Evolutionary conservation across 2,888 invertebrate genomes (phyloP).

Genomic region (Acronicta aceris): DNA sequence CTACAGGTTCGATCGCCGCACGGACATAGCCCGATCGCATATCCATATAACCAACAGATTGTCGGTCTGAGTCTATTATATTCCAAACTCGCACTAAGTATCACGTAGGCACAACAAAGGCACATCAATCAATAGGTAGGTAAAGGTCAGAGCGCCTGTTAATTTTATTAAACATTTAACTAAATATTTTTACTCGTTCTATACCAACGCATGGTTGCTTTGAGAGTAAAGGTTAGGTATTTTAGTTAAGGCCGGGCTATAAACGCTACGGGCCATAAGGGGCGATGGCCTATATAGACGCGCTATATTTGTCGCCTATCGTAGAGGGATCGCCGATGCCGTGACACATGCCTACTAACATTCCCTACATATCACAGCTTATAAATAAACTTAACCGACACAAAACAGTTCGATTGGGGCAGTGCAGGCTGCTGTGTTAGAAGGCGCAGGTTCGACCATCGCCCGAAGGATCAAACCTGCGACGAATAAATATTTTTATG

Average conservation of each 20-base stretch:
- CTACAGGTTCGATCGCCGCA: too few relatives aligned
- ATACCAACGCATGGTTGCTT: slow-evolving; percentile 22
- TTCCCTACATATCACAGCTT: slow-evolving; percentile 46
- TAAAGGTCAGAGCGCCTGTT: slow-evolving; percentile 34
- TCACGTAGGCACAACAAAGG: slow-evolving; percentile 2
- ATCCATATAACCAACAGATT: too few relatives aligned
- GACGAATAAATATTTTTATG: too few relatives aligned
- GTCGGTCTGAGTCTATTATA: too few relatives aligned
- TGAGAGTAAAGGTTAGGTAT: slow-evolving; percentile 56
- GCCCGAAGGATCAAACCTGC: too few relatives aligned
- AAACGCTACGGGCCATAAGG: slow-evolving; percentile 59
- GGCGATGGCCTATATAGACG: slow-evolving; percentile 54
- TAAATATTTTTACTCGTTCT: slow-evolving; percentile 21
- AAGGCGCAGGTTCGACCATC: too few relatives aligned
- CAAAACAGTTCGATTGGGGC: too few relatives aligned
- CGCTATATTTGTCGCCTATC: slow-evolving; percentile 64
- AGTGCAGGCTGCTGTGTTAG: too few relatives aligned
- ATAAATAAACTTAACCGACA: slow-evolving; percentile 51
- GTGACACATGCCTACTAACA: slow-evolving; percentile 50
- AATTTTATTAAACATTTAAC: slow-evolving; percentile 40
- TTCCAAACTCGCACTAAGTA: too few relatives aligned
- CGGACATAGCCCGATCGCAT: too few relatives aligned
- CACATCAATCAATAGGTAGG: not conserved
- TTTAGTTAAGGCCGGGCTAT: slow-evolving; percentile 57
- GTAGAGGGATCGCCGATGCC: slow-evolving; percentile 38